Percentiles rank a stretch among this genome's conserved stretches.
Evolutionary conservation across 2,113 vertebrate species (phyloP).

Genomic region (Rhinoderma darwinii): DNA sequence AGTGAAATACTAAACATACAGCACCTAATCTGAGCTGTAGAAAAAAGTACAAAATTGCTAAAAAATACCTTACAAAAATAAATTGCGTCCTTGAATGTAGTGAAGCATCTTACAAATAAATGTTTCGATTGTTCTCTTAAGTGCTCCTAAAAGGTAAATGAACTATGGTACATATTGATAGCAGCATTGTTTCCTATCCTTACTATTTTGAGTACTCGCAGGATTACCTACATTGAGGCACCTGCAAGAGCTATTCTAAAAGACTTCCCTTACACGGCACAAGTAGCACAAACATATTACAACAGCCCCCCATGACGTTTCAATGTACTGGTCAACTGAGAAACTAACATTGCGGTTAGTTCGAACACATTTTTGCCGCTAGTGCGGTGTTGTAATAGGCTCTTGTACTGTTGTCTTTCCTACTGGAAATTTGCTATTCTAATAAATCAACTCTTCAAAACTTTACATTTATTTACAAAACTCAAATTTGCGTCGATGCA

Average conservation of each 20-base stretch:
- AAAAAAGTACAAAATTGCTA: conserved; percentile 42
- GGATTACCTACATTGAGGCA: conserved; percentile 14
- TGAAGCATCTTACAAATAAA: conserved; percentile 38
- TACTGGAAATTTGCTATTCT: background rate
- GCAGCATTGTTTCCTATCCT: conserved; percentile 28
- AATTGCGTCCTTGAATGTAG: conserved; percentile 22
- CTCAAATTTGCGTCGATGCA: conserved; percentile 76
- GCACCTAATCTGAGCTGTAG: conserved; percentile 24
- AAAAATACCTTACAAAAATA: conserved; percentile 56
- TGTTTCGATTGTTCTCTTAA: conserved; percentile 2
- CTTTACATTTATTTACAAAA: conserved; percentile 34
- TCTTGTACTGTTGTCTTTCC: background rate
- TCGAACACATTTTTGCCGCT: background rate
- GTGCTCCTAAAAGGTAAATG: background rate
- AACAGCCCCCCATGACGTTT: background rate
- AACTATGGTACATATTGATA: conserved; percentile 19
- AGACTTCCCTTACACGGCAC: background rate
- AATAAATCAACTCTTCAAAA: conserved; percentile 22
- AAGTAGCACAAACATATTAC: background rate
- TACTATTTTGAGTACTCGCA: background rate
- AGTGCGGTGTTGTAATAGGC: background rate
- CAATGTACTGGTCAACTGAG: background rate
- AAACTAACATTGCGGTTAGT: background rate
- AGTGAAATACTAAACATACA: conserved; percentile 30
- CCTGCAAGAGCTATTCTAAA: conserved; percentile 6